Conservation (phyloP, 2,888 invertebrate species). For the Acleris sparsana region DNA sequence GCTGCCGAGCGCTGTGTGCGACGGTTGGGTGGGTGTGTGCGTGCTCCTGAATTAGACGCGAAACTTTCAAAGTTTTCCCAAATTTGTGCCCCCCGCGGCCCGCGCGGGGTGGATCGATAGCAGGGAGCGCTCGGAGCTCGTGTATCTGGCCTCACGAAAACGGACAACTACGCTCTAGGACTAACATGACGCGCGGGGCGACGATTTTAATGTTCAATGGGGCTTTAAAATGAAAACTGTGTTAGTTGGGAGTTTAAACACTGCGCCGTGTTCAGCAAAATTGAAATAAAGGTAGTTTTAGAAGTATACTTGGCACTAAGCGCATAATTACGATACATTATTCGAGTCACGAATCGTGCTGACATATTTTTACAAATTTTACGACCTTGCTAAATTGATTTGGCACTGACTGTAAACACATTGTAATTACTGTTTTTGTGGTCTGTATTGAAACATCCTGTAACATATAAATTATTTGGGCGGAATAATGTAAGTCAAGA, state of each 20-base stretch:
- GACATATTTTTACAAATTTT: no score
- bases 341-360: no score
- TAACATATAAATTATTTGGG: conserved; percentile 28
- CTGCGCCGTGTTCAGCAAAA: conserved; percentile 15
- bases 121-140: conserved; percentile 71
- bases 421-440: not conserved
- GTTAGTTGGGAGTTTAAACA: conserved; percentile 25
- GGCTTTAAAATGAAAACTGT: conserved; percentile 34
- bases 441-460: conserved; percentile 11
- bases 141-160: conserved; percentile 73
- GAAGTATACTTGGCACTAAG: not conserved
- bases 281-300: conserved; percentile 15
- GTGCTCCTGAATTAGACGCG: conserved; percentile 84
- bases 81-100: conserved; percentile 75
- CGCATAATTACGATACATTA: no score
- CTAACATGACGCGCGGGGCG: conserved; percentile 69
- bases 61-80: conserved; percentile 85
- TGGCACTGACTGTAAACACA: not conserved
- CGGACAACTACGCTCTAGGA: conserved; percentile 74
- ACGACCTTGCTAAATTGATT: no score
- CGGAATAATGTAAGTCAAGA: conserved; percentile 39
- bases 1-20: conserved; percentile 60
- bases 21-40: conserved; percentile 72
- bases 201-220: conserved; percentile 46
- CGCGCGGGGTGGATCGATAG: conserved; percentile 72